Evolutionary conservation across 2,888 invertebrate species (phyloP), one percentile per base, ranked within the genome.

Genomic region (Acanthacorydalis orientalis): DNA sequence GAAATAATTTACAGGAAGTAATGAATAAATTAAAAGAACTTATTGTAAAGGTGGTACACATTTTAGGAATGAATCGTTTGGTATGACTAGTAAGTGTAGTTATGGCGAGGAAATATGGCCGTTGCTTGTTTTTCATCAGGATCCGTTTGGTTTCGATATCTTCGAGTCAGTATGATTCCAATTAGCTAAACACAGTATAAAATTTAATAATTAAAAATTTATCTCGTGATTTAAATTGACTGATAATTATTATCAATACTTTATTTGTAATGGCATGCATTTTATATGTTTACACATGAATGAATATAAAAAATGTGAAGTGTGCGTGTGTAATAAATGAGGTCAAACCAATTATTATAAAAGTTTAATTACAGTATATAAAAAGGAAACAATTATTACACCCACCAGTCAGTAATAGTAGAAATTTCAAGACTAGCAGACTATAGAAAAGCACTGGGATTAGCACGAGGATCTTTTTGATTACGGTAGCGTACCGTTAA

Each of bases 361-460:
- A 23, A 6, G 23, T 23, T 23, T 23, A 23, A 23, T 23, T 23
- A 23, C 2, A 23, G 23, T 23, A 23, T 4, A 23, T 23, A 23
- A 23, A 23, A 48, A 47, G 11, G 32, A n/a, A 37, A 12, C 14
- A 37, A 37, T 37, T 37, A 37, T 9, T 37, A n/a, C 32, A 34
- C 34, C 57, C 57, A 59, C 60, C 48, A 32, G 42, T 42, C 31
- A 43, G 47, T 52, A 51, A 53, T 50, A 53, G 55, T 57, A 56
- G 51, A 44, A 47, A 55, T 52, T 54, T 32, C 16, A 12, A 14
- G 31, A 39, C 53, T 43, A 62, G 61, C 61, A 69, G 73, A 78
- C 85, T 89, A 93, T 68, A 95, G 85, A 74, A 93, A 95, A 74
- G 92, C 93, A 75, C 90, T 90, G 63, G 93, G 90, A 74, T 92